phyloP scores from a whole-genome alignment of 2,888 invertebrate genomes.

The Rotaria socialis region DNA sequence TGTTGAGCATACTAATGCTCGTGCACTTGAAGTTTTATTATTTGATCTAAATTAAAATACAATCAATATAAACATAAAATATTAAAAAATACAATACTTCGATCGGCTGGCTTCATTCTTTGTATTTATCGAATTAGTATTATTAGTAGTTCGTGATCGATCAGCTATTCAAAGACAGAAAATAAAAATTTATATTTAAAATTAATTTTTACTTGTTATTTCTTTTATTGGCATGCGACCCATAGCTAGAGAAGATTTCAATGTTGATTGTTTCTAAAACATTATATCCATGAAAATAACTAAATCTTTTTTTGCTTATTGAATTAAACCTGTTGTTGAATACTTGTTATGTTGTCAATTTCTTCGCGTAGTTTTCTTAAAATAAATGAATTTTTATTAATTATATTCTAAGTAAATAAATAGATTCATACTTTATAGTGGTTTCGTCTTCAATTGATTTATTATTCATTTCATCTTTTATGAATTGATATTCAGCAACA shows the following conservation, averaged over 20 bases:
- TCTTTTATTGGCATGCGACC: not conserved
- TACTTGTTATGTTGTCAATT: not conserved
- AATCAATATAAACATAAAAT: not conserved
- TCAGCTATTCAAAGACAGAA: not conserved
- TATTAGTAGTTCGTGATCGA: not conserved
- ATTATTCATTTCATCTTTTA: not conserved
- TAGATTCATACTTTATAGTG: not conserved
- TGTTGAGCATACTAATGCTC: not conserved
- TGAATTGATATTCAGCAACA: not conserved
- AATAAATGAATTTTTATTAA: not conserved
- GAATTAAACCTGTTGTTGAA: not conserved
- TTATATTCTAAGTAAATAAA: not conserved
- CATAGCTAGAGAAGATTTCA: not conserved
- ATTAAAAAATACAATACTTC: not conserved
- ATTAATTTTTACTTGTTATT: not conserved
- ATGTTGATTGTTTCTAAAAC: not conserved
- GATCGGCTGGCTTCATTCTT: not conserved
- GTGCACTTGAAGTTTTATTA: not conserved
- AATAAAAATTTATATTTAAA: not conserved
- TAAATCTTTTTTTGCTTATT: not conserved
- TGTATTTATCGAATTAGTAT: not conserved
- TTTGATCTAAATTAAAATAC: not conserved
- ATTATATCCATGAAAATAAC: not conserved
- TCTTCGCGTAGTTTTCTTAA: not conserved
- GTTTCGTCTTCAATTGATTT: not conserved